Evolutionary conservation across 2,888 invertebrate species (phyloP), one percentile per base, ranked within the genome.

Genomic region (Carpatolechia fugitivella): DNA sequence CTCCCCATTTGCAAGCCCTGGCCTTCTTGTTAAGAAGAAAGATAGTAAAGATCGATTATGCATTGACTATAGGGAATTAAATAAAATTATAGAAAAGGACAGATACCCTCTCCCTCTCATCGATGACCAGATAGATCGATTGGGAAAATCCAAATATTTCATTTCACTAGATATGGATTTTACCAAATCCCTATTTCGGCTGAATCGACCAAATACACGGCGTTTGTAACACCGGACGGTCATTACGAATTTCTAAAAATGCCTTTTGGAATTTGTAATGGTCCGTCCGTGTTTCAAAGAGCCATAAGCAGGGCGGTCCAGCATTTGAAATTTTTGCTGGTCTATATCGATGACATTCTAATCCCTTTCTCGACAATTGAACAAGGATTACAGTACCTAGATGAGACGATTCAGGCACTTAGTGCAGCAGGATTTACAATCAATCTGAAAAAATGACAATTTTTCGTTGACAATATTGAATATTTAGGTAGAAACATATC

Each of bases 231-330:
- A 7, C 61, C 62, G 1, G 57, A 56, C 24, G 62, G 60, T 0
- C 61, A 60, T 40, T 61, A 44, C 20, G 63, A 65, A 52, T 65
- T 57, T 51, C 7, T 60, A 1, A 59, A 60, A 52, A 63, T 66
- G 63, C 62, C 63, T 1, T 66, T 61, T 49, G 64, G 63, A 10
- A 57, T 64, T 29, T 57, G 57, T 46, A 63, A 63, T 50, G 63
- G 59, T 1, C 62, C 63, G 0, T 16, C 60, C 0, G 64, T 66
- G 0, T 64, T 61, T 41, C 64, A 66, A 53, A 30, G 59, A 6
- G 58, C 61, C 3, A 62, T 64, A 2, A 30, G 40, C 3, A 61
- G 58, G 36, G 61, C 59, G 1, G 56, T 65, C 11, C 40, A 56
- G 41, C 47, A 62, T 33, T 44, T 62, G 3, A 55, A 60, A 31